Conservation (phyloP, 2,797 vertebrate species). For the Gymnodraco acuticeps region DNA sequence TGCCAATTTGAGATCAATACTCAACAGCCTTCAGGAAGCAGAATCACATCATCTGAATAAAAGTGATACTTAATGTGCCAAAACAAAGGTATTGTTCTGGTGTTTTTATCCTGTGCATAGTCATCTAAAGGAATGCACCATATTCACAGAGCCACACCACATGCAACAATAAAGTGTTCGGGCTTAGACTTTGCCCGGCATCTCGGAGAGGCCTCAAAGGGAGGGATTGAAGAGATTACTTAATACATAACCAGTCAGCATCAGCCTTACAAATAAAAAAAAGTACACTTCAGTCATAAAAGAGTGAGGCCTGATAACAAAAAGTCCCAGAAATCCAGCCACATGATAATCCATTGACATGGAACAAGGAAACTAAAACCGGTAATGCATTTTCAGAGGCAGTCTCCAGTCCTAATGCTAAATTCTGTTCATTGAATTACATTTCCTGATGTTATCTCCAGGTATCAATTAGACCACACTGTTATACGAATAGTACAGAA, state of each 20-base stretch:
- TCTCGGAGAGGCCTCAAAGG: conserved; percentile 14
- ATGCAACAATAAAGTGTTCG: conserved; percentile 28
- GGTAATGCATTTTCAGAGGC: neutral
- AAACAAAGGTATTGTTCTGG: neutral
- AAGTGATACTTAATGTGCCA: neutral
- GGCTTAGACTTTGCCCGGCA: conserved; percentile 46
- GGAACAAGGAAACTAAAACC: neutral
- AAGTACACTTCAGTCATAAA: neutral
- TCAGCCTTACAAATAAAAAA: neutral
- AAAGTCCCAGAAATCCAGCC: neutral
- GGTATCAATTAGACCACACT: neutral
- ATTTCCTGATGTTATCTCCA: neutral
- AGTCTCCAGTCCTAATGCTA: neutral
- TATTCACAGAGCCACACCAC: conserved; percentile 7
- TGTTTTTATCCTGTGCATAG: neutral
- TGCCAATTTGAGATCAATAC: neutral
- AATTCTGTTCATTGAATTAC: neutral
- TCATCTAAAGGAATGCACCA: neutral
- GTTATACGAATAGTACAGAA: too few species aligned
- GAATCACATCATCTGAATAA: neutral
- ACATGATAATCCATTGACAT: neutral
- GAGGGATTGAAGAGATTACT: conserved; percentile 28
- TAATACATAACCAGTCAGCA: conserved; percentile 21
- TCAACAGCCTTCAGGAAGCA: neutral
- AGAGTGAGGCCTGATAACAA: neutral